Evolutionary conservation across 2,113 vertebrate genomes (phyloP).

Genomic region (Nesospiza acunhae): DNA sequence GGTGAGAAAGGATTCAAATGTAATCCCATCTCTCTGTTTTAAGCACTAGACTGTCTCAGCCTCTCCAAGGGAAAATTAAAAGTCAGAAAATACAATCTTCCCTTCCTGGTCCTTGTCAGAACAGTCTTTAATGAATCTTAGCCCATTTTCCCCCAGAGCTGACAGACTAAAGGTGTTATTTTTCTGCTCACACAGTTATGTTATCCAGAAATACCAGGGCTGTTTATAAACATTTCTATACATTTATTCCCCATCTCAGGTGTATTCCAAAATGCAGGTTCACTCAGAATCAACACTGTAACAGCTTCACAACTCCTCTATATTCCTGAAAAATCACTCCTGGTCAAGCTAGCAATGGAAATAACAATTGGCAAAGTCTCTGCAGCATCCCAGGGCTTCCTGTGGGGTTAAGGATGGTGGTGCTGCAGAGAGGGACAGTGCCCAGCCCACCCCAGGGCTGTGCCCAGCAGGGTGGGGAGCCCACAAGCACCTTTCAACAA

Average conservation of each 20-base stretch:
- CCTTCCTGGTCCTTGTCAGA: neutral
- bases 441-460: neutral
- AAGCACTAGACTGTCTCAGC: neutral
- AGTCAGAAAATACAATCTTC: neutral
- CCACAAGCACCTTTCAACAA: neutral
- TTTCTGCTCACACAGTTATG: neutral
- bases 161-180: neutral
- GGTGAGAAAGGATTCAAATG: neutral
- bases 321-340: neutral
- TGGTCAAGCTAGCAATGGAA: neutral
- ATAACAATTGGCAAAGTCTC: neutral
- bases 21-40: neutral
- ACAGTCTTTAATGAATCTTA: neutral
- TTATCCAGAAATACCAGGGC: neutral
- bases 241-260: neutral
- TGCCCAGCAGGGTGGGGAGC: neutral
- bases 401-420: fast-evolving
- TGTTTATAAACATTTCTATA: neutral
- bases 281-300: fast-evolving
- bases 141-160: neutral
- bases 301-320: neutral
- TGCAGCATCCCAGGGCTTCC: neutral
- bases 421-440: neutral
- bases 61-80: neutral
- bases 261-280: neutral